phyloP scores from a whole-genome alignment of 2,113 vertebrate species.

The Strix aluco region DNA sequence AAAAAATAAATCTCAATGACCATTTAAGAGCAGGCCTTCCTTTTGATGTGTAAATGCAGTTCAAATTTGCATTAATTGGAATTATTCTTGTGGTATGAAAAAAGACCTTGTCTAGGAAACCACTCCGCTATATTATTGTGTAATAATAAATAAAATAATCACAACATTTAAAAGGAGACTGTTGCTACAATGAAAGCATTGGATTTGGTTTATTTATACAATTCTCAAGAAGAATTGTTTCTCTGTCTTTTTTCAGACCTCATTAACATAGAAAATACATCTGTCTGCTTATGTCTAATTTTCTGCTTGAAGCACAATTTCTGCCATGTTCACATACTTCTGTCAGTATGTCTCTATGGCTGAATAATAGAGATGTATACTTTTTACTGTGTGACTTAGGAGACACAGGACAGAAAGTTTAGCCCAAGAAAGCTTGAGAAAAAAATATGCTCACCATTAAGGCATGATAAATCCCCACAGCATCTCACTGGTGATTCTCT shows the following conservation, averaged over 20 bases:
- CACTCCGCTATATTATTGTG: background rate
- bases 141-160: background rate
- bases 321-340: rapidly evolving
- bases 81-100: background rate
- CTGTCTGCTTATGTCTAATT: background rate
- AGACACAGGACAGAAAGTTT: background rate
- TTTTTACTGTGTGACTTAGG: background rate
- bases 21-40: background rate
- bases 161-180: background rate
- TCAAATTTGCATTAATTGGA: background rate
- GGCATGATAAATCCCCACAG: background rate
- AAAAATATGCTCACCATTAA: background rate
- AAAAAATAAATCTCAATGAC: background rate
- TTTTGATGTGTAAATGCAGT: background rate
- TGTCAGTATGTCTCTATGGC: background rate
- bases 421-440: background rate
- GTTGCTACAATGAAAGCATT: background rate
- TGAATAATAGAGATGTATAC: background rate
- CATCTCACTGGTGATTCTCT: background rate
- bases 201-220: background rate
- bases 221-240: background rate
- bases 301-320: background rate
- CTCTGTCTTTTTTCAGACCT: background rate
- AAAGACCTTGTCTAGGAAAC: background rate
- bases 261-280: background rate